These are phyloP conservation scores for Chionoecetes opilio DNA, from an alignment of 1,140 invertebrate species.

Conservation along the genomic window DNA sequence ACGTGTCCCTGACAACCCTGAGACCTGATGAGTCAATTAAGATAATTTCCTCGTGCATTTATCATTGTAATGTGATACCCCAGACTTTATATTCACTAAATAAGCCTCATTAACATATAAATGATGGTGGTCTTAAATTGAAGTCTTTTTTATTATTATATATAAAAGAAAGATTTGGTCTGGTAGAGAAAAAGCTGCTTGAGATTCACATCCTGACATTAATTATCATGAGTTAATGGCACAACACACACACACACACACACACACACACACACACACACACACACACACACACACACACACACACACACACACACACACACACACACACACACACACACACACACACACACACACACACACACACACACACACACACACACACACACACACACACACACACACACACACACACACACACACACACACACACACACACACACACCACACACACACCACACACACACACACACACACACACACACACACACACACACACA, in stretches of 20 bases:
- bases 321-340: slow-evolving; percentile 41
- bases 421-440: slow-evolving; percentile 61
- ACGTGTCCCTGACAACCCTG: not conserved
- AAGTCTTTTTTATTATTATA: not conserved
- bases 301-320: slow-evolving; percentile 8
- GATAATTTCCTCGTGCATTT: not conserved
- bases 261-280: slow-evolving; percentile 58
- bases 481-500: slow-evolving; percentile 20
- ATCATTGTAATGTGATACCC: not conserved
- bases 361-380: slow-evolving; percentile 35
- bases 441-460: too few species aligned
- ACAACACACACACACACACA: slow-evolving; percentile 52
- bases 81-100: not conserved
- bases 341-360: slow-evolving; percentile 61
- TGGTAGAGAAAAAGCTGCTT: not conserved
- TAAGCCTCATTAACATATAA: not conserved
- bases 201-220: not conserved
- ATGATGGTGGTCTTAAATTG: not conserved
- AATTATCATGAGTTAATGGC: not conserved
- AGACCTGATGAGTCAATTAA: not conserved
- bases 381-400: not conserved
- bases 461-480: not conserved
- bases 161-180: not conserved
- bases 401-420: slow-evolving; percentile 49
- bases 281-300: not conserved